phyloP scores from a whole-genome alignment of 2,113 vertebrate genomes.

The Rhagologus leucostigma region DNA sequence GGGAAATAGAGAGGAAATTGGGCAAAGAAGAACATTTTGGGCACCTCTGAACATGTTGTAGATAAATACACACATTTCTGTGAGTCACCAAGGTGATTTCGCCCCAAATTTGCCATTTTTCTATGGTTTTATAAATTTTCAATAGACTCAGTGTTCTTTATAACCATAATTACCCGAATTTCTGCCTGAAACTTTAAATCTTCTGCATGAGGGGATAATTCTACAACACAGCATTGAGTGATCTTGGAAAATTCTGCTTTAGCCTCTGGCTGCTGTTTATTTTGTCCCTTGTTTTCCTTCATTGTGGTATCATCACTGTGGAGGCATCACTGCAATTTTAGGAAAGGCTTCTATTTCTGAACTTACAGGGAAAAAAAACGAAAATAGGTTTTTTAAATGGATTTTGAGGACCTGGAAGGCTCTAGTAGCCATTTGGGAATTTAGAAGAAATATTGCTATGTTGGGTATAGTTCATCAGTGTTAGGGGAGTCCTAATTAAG shows the following conservation, averaged over 20 bases:
- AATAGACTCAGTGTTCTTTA: neutral
- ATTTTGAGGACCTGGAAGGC: neutral
- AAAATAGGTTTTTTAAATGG: neutral
- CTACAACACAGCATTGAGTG: neutral
- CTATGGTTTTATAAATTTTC: neutral
- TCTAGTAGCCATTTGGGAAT: too few species aligned
- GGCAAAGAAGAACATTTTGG: neutral
- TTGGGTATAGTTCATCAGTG: neutral
- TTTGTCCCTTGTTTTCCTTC: neutral
- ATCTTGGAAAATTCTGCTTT: neutral
- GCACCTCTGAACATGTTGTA: fast-evolving
- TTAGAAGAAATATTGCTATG: neutral
- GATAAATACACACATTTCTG: neutral
- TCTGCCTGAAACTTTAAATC: neutral
- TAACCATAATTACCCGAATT: neutral
- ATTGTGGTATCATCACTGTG: neutral
- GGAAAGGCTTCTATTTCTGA: neutral
- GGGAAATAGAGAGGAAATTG: neutral
- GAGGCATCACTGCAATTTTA: neutral
- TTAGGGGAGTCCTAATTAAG: neutral
- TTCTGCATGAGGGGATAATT: neutral
- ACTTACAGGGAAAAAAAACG: fast-evolving
- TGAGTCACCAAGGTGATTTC: neutral
- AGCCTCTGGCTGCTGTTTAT: neutral
- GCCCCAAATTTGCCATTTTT: neutral